Evolutionary conservation across 2,113 vertebrate species (phyloP).

Genomic region (Sterrhoptilus dennistouni): DNA sequence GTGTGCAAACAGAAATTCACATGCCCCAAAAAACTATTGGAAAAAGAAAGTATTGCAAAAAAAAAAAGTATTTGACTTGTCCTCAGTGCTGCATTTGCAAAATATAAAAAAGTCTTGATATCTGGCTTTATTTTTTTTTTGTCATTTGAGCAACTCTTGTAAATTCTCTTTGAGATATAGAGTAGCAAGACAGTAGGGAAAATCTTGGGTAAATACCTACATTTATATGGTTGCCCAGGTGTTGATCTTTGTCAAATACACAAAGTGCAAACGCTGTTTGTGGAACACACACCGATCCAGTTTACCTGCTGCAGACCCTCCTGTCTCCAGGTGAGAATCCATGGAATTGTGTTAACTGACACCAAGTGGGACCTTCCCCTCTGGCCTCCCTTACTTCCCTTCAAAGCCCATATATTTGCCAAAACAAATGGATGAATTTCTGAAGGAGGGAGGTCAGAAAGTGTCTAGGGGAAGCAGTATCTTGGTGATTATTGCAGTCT

Average conservation of each 20-base stretch:
- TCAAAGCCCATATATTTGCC: not conserved
- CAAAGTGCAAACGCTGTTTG: not conserved
- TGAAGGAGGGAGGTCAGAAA: not conserved
- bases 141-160: not conserved
- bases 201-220: not conserved
- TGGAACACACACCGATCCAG: not conserved
- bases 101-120: not conserved
- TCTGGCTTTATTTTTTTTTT: not conserved
- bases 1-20: not conserved
- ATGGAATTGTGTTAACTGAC: accelerated
- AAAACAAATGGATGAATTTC: not conserved
- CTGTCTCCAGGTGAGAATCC: not conserved
- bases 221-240: no score
- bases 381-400: not conserved
- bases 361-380: not conserved
- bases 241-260: not conserved
- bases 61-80: not conserved
- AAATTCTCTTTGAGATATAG: not conserved
- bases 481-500: not conserved
- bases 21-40: not conserved
- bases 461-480: accelerated
- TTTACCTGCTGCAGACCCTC: not conserved
- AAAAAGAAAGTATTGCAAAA: not conserved
- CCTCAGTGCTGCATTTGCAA: not conserved
- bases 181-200: not conserved